A percentile compares a stretch with the other conserved stretches of the same genome.
Conservation (phyloP, 2,113 vertebrate genomes). For the Varanus komodoensis region DNA sequence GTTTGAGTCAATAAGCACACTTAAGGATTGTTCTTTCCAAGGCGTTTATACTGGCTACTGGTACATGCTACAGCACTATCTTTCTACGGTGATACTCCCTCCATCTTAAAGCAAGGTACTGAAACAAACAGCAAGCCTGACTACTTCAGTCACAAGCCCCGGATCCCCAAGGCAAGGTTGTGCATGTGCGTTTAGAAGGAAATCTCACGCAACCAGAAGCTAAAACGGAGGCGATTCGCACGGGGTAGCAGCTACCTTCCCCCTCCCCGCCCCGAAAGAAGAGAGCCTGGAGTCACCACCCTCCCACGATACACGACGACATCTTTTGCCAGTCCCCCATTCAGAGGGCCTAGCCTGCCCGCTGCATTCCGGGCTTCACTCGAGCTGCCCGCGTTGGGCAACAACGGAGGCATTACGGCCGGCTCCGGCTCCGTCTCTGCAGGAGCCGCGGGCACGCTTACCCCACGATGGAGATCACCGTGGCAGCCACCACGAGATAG, state of each 20-base stretch:
- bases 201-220: not conserved
- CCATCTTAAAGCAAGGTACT: not conserved
- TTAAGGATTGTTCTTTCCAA: not conserved
- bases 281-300: not conserved
- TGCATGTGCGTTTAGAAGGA: not conserved
- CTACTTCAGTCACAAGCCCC: not conserved
- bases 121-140: not conserved
- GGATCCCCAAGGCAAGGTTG: not conserved
- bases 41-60: not conserved
- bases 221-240: not conserved
- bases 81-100: not conserved
- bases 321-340: not conserved
- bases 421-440: not conserved
- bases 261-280: not conserved
- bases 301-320: not conserved
- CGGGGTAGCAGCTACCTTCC: too few relatives aligned
- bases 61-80: not conserved
- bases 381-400: not conserved
- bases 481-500: slow-evolving; percentile 84
- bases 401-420: not conserved
- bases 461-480: slow-evolving; percentile 89
- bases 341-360: not conserved
- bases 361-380: not conserved
- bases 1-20: not conserved
- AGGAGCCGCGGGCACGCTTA: slow-evolving; percentile 72